Percentiles rank a stretch among this genome's conserved stretches.
Conservation (phyloP, 2,888 invertebrate genomes). For the Leptopterna dolabrata region DNA sequence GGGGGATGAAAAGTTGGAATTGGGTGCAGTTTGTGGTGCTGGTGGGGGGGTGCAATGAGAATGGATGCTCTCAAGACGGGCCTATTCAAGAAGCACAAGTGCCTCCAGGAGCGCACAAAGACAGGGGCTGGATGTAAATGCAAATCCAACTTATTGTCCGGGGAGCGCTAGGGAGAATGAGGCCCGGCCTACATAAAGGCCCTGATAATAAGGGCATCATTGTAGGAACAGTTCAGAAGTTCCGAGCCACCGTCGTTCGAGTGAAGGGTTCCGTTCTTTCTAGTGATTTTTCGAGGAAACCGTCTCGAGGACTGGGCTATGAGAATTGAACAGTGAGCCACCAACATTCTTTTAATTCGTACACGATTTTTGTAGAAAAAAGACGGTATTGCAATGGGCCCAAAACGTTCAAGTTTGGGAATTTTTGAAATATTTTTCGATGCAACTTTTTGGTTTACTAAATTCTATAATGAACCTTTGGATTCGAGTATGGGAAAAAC, state of each 20-base stretch:
- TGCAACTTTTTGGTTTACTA: too few species aligned
- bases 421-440: too few species aligned
- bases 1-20: background rate
- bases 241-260: background rate
- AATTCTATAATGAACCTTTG: too few species aligned
- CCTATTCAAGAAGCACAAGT: slow-evolving; percentile 45
- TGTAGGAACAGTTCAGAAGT: background rate
- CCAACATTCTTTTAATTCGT: too few species aligned
- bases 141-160: slow-evolving; percentile 58
- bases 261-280: too few species aligned
- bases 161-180: background rate
- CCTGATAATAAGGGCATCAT: slow-evolving; percentile 56
- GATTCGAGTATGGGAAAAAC: too few species aligned
- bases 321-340: too few species aligned
- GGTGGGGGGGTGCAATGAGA: background rate
- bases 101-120: background rate
- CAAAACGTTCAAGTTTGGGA: too few species aligned
- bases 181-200: slow-evolving; percentile 44
- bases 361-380: too few species aligned
- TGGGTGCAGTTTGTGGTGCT: background rate
- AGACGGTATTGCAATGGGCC: too few species aligned
- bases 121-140: slow-evolving; percentile 55
- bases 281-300: too few species aligned
- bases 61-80: slow-evolving; percentile 46
- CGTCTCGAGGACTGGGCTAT: too few species aligned